Evolutionary conservation across 2,797 vertebrate species (phyloP).

Genomic region (Lacerta viridis): DNA sequence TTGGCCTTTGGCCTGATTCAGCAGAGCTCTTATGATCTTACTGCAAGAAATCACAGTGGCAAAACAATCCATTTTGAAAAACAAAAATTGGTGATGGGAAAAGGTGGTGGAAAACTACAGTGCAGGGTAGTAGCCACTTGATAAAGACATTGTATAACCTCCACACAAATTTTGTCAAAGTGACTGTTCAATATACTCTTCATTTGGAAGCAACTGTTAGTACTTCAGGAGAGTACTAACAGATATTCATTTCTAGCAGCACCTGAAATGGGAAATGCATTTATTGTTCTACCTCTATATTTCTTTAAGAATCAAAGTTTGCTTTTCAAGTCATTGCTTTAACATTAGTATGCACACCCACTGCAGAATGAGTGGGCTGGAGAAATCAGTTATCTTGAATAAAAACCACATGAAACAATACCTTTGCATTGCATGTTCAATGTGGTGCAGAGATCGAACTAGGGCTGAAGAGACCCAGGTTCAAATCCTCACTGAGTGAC

Average conservation of each 20-base stretch:
- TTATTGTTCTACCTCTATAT: not conserved
- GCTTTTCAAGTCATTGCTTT: not conserved
- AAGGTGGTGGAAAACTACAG: too few relatives aligned
- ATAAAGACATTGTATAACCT: too few relatives aligned
- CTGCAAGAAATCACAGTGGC: too few relatives aligned
- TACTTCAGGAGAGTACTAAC: not conserved
- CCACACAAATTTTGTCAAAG: too few relatives aligned
- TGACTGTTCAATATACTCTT: too few relatives aligned
- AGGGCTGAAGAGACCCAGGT: not conserved
- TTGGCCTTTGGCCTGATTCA: too few relatives aligned
- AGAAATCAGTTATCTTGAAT: not conserved
- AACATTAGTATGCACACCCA: not conserved
- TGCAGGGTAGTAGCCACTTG: too few relatives aligned
- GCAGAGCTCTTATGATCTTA: too few relatives aligned
- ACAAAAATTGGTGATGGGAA: too few relatives aligned
- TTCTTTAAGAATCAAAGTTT: not conserved
- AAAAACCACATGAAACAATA: not conserved
- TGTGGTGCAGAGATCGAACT: not conserved
- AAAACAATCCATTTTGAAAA: too few relatives aligned
- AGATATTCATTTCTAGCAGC: slow-evolving; percentile 42
- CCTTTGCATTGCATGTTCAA: not conserved
- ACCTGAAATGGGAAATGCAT: not conserved
- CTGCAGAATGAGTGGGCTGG: too few relatives aligned
- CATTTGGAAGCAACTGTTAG: slow-evolving; percentile 2
- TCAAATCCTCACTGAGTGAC: not conserved